phyloP scores from a whole-genome alignment of 2,113 vertebrate genomes.

The Bagarius yarrelli region DNA sequence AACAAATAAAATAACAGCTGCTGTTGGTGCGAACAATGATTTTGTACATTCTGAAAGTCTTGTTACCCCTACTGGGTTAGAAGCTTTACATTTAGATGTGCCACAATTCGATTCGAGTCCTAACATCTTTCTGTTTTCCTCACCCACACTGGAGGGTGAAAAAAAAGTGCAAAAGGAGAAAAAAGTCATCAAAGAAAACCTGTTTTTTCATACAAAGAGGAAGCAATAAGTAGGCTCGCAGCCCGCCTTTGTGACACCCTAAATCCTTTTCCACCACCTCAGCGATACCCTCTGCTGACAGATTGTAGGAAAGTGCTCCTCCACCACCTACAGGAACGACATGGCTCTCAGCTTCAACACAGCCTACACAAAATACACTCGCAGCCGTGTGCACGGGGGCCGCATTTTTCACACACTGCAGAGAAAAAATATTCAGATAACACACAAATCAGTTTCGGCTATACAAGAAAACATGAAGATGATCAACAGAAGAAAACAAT shows the following conservation, averaged over 20 bases:
- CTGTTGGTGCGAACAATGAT: not conserved
- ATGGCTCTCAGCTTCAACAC: conserved; percentile 69
- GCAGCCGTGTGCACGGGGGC: not conserved
- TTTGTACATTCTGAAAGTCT: conserved; percentile 12
- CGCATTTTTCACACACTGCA: not conserved
- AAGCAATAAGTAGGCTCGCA: conserved; percentile 57
- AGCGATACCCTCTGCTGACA: conserved; percentile 62
- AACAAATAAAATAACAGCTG: not conserved
- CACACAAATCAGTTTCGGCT: not conserved
- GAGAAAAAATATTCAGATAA: conserved; percentile 10
- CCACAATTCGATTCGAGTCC: not conserved
- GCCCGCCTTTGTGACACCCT: conserved; percentile 62
- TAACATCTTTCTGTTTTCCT: conserved; percentile 10
- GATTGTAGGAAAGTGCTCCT: conserved; percentile 71
- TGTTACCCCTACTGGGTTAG: conserved; percentile 35
- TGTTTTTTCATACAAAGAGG: conserved; percentile 30
- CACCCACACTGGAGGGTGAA: not conserved
- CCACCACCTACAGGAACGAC: conserved; percentile 61
- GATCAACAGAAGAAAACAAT: not conserved
- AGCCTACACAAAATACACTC: conserved; percentile 53
- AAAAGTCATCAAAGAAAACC: not conserved
- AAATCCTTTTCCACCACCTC: conserved; percentile 61
- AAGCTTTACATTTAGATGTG: not conserved
- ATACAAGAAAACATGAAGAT: conserved; percentile 1
- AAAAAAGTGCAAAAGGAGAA: not conserved